Evolutionary conservation across 2,113 vertebrate species (phyloP), one percentile per base, ranked within the genome.

Genomic region (Sarotherodon lohbergeri): DNA sequence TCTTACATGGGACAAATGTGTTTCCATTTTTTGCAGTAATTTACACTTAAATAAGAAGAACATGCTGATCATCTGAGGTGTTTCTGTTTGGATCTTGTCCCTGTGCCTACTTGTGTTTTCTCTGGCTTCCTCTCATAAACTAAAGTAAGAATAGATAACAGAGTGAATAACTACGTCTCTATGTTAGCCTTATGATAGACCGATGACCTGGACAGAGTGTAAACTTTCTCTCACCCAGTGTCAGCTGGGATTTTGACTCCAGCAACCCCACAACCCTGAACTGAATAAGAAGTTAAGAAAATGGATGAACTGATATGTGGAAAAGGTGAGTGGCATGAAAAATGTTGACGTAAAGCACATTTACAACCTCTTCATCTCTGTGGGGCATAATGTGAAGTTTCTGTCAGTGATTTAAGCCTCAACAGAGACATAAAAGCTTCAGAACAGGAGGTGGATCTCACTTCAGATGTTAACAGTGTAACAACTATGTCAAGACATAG

Each of bases 291-390:
- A 78, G 46, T 78, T 78, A 52, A 48, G 24, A 78, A 78, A 52
- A 52, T 52, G 27, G 10, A 29, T 78, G 46, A 50, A 52, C 36
- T 55, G 32, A 85, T 11, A 52, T 12, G 32, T 34, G 48, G 52
- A 36, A 82, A 90, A 43, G 73, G 43, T 55, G 83, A 82, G 7
- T 55, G 56, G 50, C 81, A 87, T 43, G 36, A 66, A 84, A 68
- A 73, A 68, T 19, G 19, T 11, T 78, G 46, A 52, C 4, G 76
- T 76, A 63, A 91, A 86, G 82, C 76, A 90, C 57, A 54, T 90
- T 87, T 78, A 88, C 56, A 86, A 32, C 34, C 55, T 86, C 36
- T 76, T 86, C 43, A 83, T 85, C 89, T 88, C 71, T 56, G 85
- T 36, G 41, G 41, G 81, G 76, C 79, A 86, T 46, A 54, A 79